Conservation (phyloP, 2,888 invertebrate species). For the Pherbina coryleti region DNA sequence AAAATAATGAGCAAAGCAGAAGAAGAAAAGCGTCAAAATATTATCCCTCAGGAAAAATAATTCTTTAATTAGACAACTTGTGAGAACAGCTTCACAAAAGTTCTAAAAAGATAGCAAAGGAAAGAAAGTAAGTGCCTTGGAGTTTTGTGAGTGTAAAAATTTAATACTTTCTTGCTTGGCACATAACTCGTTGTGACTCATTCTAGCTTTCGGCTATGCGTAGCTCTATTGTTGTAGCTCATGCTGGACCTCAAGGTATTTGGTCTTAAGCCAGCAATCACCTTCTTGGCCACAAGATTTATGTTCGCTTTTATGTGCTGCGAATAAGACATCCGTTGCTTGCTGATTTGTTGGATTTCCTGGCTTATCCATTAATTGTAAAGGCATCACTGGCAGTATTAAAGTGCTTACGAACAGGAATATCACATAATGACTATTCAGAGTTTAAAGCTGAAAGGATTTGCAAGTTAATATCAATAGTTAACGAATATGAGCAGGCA, state of each 20-base stretch:
- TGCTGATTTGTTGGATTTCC: too few relatives aligned
- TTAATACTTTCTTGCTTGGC: not conserved
- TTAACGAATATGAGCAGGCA: too few relatives aligned
- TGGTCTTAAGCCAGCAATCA: not conserved
- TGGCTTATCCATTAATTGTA: too few relatives aligned
- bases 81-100: not conserved
- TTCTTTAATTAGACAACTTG: not conserved
- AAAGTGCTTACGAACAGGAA: too few relatives aligned
- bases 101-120: not conserved
- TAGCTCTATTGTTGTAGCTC: not conserved
- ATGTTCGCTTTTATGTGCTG: not conserved
- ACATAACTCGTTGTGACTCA: not conserved
- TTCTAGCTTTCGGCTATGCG: not conserved
- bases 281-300: too few relatives aligned
- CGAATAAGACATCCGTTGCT: not conserved
- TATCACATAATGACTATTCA: too few relatives aligned
- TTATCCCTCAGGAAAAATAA: not conserved
- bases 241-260: not conserved
- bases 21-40: not conserved
- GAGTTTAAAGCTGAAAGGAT: too few relatives aligned
- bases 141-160: not conserved
- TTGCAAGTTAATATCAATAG: too few relatives aligned
- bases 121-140: not conserved
- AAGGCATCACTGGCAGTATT: too few relatives aligned
- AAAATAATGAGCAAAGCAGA: too few relatives aligned